Evolutionary conservation across 2,797 vertebrate genomes (phyloP).

Genomic region (Intellagama lesueurii): DNA sequence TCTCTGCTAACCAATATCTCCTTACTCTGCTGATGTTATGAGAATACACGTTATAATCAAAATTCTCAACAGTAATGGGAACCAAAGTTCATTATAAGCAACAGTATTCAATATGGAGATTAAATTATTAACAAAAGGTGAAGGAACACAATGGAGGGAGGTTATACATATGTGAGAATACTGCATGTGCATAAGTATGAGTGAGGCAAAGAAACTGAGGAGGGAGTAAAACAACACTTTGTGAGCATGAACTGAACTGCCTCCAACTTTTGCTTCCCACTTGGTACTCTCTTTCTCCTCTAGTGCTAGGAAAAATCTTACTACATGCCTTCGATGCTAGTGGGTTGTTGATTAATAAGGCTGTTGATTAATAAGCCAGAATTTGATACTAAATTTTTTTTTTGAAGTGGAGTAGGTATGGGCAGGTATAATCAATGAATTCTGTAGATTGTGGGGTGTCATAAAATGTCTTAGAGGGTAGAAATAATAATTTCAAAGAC

Average conservation of each 20-base stretch:
- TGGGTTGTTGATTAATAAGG: too few relatives aligned
- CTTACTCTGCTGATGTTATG: too few relatives aligned
- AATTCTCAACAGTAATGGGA: too few relatives aligned
- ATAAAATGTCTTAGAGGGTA: too few relatives aligned
- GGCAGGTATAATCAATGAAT: background rate
- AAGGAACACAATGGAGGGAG: background rate
- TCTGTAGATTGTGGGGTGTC: background rate
- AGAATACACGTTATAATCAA: too few relatives aligned
- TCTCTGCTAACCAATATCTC: too few relatives aligned
- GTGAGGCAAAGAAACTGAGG: background rate
- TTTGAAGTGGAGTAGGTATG: too few relatives aligned
- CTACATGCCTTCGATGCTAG: background rate
- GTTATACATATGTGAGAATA: background rate
- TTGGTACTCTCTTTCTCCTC: background rate
- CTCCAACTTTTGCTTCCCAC: background rate
- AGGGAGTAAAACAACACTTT: background rate
- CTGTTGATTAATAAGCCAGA: background rate
- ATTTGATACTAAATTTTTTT: background rate
- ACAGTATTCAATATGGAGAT: background rate
- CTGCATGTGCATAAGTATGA: background rate
- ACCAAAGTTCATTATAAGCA: background rate
- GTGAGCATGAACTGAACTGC: background rate
- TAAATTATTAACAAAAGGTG: background rate
- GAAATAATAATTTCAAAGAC: background rate
- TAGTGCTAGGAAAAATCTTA: background rate